Evolutionary conservation across 2,113 vertebrate species (phyloP).

Genomic region (Pyrgilauda ruficollis): DNA sequence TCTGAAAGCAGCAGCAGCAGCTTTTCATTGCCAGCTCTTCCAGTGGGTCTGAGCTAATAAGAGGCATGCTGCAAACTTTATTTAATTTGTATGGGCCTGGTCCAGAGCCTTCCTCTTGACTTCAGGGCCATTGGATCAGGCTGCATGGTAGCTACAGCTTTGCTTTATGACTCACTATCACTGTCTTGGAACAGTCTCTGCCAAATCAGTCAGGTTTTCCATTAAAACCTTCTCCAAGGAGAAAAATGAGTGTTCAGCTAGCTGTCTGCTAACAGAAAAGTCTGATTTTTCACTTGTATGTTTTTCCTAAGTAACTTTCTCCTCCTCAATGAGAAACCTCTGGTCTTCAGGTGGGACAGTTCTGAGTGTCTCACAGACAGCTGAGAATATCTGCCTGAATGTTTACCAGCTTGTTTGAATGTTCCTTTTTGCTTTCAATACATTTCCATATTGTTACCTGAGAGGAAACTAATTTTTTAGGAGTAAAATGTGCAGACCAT

Average conservation of each 20-base stretch:
- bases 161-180: constrained; percentile 49
- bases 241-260: constrained; percentile 5
- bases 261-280: background rate
- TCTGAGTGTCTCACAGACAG: background rate
- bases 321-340: background rate
- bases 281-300: constrained; percentile 6
- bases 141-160: constrained; percentile 12
- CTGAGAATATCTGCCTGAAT: background rate
- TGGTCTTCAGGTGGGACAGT: background rate
- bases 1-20: background rate
- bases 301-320: constrained; percentile 2
- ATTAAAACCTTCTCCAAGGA: background rate
- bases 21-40: constrained; percentile 15
- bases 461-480: background rate
- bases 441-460: background rate
- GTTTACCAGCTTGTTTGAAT: background rate
- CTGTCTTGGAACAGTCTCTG: background rate
- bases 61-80: background rate
- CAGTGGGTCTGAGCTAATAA: background rate
- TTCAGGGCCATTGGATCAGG: background rate
- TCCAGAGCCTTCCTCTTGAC: background rate
- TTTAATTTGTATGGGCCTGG: background rate
- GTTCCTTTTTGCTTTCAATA: background rate
- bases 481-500: background rate
- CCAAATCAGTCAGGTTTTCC: constrained; percentile 48